Evolutionary conservation across 1,140 invertebrate genomes (phyloP), one percentile per base, ranked within the genome.

Genomic region (Bombus difficillimus): DNA sequence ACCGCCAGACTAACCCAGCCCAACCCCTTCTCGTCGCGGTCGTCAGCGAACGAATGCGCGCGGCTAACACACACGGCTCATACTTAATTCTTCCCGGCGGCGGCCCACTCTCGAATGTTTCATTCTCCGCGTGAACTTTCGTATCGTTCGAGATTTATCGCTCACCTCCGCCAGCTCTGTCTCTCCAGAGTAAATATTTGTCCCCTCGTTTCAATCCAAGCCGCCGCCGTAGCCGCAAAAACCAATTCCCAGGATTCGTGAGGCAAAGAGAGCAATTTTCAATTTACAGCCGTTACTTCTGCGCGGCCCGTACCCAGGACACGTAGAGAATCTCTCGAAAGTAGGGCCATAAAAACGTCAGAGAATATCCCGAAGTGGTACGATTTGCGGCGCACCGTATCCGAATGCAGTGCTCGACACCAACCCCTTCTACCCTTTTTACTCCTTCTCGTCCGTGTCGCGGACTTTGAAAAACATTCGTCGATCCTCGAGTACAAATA

Each of bases 291-390:
- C 78, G 74, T 81, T 80, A 47, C 83, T 71, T 68, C 66, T 75
- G 75, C 57, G 80, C 81, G 69, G 32, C 69, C 71, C 68, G 86
- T 75, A 77, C 66, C 76, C 88, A 66, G 71, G 69, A 79, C 78
- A 85, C 89, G 88, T 84, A 80, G 64, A 72, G 78, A 64, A 69
- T 62, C 78, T 39, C 57, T 75, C 69, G 82, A 85, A 79, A 81
- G 80, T 72, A 69, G 68, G 82, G 66, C 87, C 81, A 85, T 91
- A 91, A 91, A 91, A 91, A 89, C 79, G 89, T 91, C 90, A 82
- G 53, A 34, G 81, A 76, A 86, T 84, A 88, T 86, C 78, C 77
- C 87, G 68, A 81, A 88, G 83, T 88, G 78, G 80, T 81, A 80
- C 89, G 89, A 91, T 89, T 91, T 91, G 89, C 89, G 85, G 89